Conservation (phyloP, 2,797 vertebrate species). For the Anisognathus igniventris region DNA sequence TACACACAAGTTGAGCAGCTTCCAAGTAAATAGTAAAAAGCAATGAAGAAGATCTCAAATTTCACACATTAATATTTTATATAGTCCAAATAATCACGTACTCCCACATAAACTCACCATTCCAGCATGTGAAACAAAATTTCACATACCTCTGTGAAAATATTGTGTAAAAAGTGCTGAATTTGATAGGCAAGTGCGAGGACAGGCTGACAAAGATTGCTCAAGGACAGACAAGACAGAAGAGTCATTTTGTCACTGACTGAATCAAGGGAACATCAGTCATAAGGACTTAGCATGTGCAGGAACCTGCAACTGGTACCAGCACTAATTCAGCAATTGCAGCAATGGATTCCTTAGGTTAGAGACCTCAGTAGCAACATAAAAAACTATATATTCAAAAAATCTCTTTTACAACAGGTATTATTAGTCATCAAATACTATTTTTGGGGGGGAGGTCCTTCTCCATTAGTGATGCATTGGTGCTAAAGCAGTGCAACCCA, state of each 20-base stretch:
- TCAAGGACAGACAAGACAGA: not conserved
- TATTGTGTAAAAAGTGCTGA: not conserved
- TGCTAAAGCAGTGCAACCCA: not conserved
- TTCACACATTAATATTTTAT: not conserved
- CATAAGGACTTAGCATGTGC: not conserved
- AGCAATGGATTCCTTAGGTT: not conserved
- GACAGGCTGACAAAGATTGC: not conserved
- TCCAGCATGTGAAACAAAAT: accelerated
- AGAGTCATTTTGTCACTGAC: not conserved
- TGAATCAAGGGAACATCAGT: not conserved
- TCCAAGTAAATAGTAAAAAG: not conserved
- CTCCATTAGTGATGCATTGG: accelerated
- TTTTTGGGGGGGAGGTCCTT: not conserved
- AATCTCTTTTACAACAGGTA: not conserved
- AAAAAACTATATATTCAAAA: not conserved
- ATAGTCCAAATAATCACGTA: not conserved
- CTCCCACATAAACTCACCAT: not conserved
- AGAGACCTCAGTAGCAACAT: not conserved
- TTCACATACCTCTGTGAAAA: not conserved
- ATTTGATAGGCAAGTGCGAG: not conserved
- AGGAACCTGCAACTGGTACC: not conserved
- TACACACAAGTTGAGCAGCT: not conserved
- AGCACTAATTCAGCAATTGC: not conserved
- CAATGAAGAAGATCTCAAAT: not conserved
- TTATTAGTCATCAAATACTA: not conserved